Conservation (phyloP, 2,113 vertebrate genomes). For the Verasper variegatus region DNA sequence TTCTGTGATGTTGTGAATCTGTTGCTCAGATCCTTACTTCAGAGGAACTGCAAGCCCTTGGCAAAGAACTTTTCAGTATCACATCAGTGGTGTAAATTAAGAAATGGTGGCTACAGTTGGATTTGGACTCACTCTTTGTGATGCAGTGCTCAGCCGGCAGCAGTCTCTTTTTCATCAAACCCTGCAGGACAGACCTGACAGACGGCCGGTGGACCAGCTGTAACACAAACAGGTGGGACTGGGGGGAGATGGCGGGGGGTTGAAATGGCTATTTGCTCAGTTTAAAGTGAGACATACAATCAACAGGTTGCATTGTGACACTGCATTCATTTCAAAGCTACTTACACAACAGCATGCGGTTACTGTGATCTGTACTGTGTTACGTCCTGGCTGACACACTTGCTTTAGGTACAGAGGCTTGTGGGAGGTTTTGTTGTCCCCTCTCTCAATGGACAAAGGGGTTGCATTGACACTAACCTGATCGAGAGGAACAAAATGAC, state of each 20-base stretch:
- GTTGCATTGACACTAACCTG: conserved; percentile 94
- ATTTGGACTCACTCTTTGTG: conserved; percentile 90
- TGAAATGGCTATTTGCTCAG: too few species aligned
- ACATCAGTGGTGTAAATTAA: not conserved
- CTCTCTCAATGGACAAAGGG: conserved; percentile 91
- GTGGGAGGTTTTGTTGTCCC: conserved; percentile 97
- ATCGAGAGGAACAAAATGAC: not conserved
- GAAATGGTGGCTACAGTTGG: not conserved
- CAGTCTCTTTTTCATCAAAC: conserved; percentile 95
- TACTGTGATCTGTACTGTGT: conserved; percentile 97
- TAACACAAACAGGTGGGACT: conserved; percentile 98
- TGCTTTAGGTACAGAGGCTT: conserved; percentile 96
- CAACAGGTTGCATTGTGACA: not conserved
- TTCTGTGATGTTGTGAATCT: too few species aligned
- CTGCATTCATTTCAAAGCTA: conserved; percentile 1
- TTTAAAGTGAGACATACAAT: not conserved
- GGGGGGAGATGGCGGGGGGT: not conserved
- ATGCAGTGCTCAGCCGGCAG: conserved; percentile 95
- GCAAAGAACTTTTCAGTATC: not conserved
- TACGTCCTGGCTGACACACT: conserved; percentile 93
- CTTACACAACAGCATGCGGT: conserved; percentile 96
- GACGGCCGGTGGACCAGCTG: conserved; percentile 95
- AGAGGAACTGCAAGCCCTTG: too few species aligned
- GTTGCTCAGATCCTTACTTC: too few species aligned
- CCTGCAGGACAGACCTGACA: conserved; percentile 93